Evolutionary conservation across 2,797 vertebrate genomes (phyloP).

Genomic region (Uromys caudimaculatus): DNA sequence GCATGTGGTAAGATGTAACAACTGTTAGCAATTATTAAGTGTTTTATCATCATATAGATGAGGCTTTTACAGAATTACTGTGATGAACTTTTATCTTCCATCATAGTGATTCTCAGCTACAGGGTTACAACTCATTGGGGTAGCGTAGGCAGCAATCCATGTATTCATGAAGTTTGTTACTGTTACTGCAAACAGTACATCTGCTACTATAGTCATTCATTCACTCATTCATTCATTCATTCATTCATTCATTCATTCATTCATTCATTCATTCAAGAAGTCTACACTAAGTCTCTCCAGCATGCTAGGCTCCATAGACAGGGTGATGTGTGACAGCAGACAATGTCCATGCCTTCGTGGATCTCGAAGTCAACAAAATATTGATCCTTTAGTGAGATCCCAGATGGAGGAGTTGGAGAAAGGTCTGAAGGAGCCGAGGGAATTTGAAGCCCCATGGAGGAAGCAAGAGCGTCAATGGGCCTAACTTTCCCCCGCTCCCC

Average conservation of each 20-base stretch:
- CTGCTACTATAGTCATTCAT: background rate
- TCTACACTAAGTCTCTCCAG: background rate
- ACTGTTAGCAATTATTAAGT: constrained; percentile 14
- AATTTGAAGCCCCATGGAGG: too few relatives aligned
- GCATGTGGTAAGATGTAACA: constrained; percentile 6
- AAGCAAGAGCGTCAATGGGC: too few relatives aligned
- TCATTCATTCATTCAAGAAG: background rate
- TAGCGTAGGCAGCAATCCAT: background rate
- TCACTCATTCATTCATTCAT: background rate
- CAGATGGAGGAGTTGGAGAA: too few relatives aligned
- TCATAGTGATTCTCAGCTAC: background rate
- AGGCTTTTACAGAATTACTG: constrained; percentile 28
- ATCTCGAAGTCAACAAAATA: background rate
- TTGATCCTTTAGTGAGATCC: background rate
- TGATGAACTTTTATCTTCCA: constrained; percentile 33
- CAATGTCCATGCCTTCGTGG: background rate
- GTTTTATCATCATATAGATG: background rate
- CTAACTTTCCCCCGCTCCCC: too few relatives aligned
- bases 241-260: background rate
- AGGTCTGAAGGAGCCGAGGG: too few relatives aligned
- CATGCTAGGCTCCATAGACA: background rate
- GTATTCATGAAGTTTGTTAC: constrained; percentile 5
- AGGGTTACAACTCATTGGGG: background rate
- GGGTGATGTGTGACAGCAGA: background rate
- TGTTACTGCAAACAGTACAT: constrained; percentile 5